phyloP scores from a whole-genome alignment of 2,113 vertebrate species.

The Sylvilagus bachmani region DNA sequence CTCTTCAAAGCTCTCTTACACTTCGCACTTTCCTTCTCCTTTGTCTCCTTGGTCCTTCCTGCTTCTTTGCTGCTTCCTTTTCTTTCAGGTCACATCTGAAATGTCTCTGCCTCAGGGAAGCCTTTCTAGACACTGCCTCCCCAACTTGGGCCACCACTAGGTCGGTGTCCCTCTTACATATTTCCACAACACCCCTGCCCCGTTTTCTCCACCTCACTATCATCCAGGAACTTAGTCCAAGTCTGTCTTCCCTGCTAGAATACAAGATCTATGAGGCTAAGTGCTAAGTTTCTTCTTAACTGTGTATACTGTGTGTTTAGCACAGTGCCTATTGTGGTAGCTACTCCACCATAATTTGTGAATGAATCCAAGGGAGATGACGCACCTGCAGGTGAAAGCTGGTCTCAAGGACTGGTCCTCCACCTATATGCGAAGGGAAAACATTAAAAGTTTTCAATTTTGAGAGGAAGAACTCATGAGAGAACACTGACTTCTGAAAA shows the following conservation, averaged over 20 bases:
- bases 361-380: slow-evolving; percentile 29
- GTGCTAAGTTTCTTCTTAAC: slow-evolving; percentile 53
- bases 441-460: slow-evolving; percentile 32
- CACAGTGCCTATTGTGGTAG: neutral
- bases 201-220: slow-evolving; percentile 51
- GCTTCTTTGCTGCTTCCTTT: neutral
- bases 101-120: slow-evolving; percentile 9
- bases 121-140: neutral
- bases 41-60: slow-evolving; percentile 10
- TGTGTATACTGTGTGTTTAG: neutral
- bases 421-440: slow-evolving; percentile 25
- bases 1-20: slow-evolving; percentile 31
- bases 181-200: neutral
- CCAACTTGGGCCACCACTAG: neutral
- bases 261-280: slow-evolving; percentile 37
- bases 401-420: slow-evolving; percentile 29
- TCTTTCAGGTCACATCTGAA: slow-evolving; percentile 40
- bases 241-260: slow-evolving; percentile 4
- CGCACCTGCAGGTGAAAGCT: slow-evolving; percentile 36
- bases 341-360: neutral
- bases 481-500: slow-evolving; percentile 28
- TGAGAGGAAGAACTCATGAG: slow-evolving; percentile 49
- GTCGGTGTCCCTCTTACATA: neutral
- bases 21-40: neutral
- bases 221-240: slow-evolving; percentile 4